phyloP scores from a whole-genome alignment of 2,797 vertebrate species.

The Cossypha polioptera region DNA sequence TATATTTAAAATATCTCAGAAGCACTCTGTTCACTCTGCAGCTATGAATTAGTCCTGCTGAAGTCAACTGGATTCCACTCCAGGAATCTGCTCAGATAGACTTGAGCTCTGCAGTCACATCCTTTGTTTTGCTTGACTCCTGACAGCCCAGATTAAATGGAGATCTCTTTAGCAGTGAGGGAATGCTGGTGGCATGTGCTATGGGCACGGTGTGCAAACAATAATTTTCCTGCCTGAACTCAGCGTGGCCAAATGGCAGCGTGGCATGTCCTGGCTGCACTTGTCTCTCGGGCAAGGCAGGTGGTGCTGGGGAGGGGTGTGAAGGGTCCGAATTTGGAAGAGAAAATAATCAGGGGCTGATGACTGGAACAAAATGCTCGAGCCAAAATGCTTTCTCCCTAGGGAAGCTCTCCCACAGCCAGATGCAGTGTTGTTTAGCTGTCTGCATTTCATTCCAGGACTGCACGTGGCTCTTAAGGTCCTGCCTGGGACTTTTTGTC shows the following conservation, averaged over 20 bases:
- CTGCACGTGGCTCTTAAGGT: background rate
- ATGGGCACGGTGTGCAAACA: background rate
- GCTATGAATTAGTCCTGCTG: background rate
- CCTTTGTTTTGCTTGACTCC: background rate
- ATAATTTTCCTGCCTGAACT: background rate
- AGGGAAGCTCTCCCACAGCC: conserved; percentile 2
- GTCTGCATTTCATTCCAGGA: conserved; percentile 32
- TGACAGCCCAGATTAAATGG: background rate
- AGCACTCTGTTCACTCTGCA: background rate
- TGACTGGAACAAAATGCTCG: conserved; percentile 22
- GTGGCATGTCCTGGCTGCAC: background rate
- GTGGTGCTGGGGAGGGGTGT: conserved; percentile 16
- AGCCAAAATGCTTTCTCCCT: conserved; percentile 13
- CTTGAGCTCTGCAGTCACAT: background rate
- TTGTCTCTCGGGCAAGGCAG: background rate
- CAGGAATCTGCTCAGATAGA: background rate
- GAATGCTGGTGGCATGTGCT: background rate
- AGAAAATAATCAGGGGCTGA: background rate
- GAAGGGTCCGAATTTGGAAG: background rate
- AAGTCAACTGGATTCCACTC: background rate
- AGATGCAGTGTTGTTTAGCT: background rate
- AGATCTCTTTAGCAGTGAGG: background rate
- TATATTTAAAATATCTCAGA: background rate
- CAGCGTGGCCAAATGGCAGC: background rate
- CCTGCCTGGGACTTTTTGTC: background rate